Base-by-base conservation (phyloP, 2,113 vertebrate species). In the Pelodiscus sinensis region DNA sequence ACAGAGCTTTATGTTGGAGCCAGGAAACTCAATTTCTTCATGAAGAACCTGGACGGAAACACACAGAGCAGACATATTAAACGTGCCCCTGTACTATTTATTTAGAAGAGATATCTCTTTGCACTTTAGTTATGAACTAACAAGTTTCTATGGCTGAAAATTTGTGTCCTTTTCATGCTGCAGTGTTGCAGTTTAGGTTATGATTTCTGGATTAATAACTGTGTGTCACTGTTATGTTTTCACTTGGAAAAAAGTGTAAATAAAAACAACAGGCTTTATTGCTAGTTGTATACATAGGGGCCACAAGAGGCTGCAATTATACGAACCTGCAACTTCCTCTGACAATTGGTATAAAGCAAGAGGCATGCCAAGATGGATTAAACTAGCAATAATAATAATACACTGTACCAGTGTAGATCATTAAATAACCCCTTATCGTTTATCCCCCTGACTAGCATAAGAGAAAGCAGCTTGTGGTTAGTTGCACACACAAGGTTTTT, bases 11-110 rank as follows among this genome's bases (percentile, higher is more conserved):
- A 99, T 97, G 27, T 83, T 98, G 12, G 98, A 99, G 90, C 99
- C 98, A 6, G 99, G 99, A 87, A 99, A 98, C 96, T 99, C 99
- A 71, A 99, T 99, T 97, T 99, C 99, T 96, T 99, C 99, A 92
- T 99, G 99, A 96, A 99, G 99, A 95, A 99, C 99, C 99, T 99
- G 97, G 88, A 65, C 22, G 97, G 96, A 94, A 97, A 97, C n/a
- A 85, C 60, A 85, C 60, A 80, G 3, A 84, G 44, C 5, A 88
- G 75, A 79, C 10, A 27, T 51, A 62, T 88, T 10, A 57, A 11
- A 57, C 62, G 29, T n/a, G 12, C n/a, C 65, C n/a, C 27, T 9
- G 6, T 68, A 57, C 56, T 5, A 18, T 52, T 3, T 58, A 80
- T 85, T 92, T 21, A n/a, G 56, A 90, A 79, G 27, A 77, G 19